These are phyloP conservation scores for Lophochroa leadbeateri DNA, from an alignment of 2,113 vertebrate genomes.

Conservation along the genomic window DNA sequence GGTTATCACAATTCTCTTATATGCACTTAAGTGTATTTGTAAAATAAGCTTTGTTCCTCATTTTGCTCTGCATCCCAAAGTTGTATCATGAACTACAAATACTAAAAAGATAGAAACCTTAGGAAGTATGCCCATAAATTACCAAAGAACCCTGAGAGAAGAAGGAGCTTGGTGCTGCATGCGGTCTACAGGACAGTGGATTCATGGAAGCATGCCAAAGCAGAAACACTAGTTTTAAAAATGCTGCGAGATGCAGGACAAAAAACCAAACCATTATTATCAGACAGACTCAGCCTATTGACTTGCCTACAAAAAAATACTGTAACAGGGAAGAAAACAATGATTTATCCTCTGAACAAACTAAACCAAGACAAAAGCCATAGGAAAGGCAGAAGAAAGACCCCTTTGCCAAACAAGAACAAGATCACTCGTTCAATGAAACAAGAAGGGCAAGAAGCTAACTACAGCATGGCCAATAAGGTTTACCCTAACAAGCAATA, in stretches of 20 bases:
- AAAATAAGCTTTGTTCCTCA: neutral
- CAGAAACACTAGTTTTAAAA: neutral
- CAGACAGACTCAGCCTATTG: neutral
- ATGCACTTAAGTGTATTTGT: neutral
- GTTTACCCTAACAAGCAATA: neutral
- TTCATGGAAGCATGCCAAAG: neutral
- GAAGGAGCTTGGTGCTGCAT: neutral
- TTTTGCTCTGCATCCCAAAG: neutral
- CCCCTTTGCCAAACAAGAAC: neutral
- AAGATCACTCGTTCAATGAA: neutral
- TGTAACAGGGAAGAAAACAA: neutral
- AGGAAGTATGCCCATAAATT: neutral
- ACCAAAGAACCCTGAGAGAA: neutral
- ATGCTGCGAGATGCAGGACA: neutral
- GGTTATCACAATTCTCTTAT: neutral
- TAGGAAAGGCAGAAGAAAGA: neutral
- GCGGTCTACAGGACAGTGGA: neutral
- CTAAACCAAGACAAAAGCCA: neutral
- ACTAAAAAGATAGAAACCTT: neutral
- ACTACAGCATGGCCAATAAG: neutral
- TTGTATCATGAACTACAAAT: neutral
- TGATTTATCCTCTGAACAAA: neutral
- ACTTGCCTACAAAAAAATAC: neutral
- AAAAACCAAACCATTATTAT: neutral
- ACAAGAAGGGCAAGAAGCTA: neutral